These are phyloP conservation scores for Cataglyphis albicans DNA, from an alignment of 2,888 invertebrate genomes.

Conservation along the genomic window DNA sequence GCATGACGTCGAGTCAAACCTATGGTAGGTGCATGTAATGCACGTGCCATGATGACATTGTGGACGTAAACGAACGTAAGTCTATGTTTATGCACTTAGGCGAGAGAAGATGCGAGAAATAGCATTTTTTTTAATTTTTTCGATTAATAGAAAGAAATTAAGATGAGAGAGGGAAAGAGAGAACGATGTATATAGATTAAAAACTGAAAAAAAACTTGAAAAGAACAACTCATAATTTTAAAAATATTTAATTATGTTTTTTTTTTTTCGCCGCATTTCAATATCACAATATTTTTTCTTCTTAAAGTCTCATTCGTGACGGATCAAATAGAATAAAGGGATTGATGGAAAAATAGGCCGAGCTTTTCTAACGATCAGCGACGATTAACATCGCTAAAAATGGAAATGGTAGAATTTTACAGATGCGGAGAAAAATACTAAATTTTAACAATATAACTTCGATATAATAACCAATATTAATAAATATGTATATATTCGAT, in stretches of 20 bases:
- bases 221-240: background rate
- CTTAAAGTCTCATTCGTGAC: conserved; percentile 29
- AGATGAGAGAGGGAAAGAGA: background rate
- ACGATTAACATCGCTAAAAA: conserved; percentile 39
- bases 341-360: conserved; percentile 47
- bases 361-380: conserved; percentile 31
- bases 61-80: conserved; percentile 27
- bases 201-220: background rate
- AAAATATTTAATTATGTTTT: background rate
- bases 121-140: background rate
- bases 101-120: background rate
- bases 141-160: background rate
- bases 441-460: conserved; percentile 10
- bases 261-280: background rate
- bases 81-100: background rate
- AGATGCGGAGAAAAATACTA: background rate
- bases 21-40: conserved; percentile 20
- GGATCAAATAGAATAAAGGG: conserved; percentile 19
- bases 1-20: conserved; percentile 60
- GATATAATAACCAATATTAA: background rate
- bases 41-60: conserved; percentile 42
- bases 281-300: conserved; percentile 23
- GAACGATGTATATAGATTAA: background rate
- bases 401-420: conserved; percentile 9
- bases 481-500: background rate